phyloP scores from a whole-genome alignment of 2,888 invertebrate species.

The Rhingia campestris region DNA sequence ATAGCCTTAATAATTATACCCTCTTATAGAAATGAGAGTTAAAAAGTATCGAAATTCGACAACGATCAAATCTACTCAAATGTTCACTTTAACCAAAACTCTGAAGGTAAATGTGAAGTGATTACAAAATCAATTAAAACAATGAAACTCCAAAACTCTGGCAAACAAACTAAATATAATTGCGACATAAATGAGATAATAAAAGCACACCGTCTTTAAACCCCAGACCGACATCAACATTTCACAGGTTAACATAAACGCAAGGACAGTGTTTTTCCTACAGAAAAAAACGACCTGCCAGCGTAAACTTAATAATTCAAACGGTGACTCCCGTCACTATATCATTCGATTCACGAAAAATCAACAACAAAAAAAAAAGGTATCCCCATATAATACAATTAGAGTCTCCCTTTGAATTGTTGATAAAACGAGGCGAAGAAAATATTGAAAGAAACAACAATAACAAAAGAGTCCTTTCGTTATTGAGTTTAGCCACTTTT shows the following conservation, averaged over 20 bases:
- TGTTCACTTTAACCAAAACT: too few relatives aligned
- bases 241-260: background rate
- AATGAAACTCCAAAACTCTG: too few relatives aligned
- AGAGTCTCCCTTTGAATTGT: background rate
- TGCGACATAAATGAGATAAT: too few relatives aligned
- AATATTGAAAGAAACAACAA: background rate
- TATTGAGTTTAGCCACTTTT: slow-evolving; percentile 53
- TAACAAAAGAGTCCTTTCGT: slow-evolving; percentile 38
- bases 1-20: too few relatives aligned
- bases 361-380: slow-evolving; percentile 10
- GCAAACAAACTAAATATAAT: too few relatives aligned
- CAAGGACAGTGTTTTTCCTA: background rate
- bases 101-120: too few relatives aligned
- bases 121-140: too few relatives aligned
- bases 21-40: too few relatives aligned
- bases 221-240: too few relatives aligned
- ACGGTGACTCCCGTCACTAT: background rate
- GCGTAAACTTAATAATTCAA: background rate
- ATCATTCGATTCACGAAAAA: slow-evolving; percentile 21
- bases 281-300: background rate
- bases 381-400: slow-evolving; percentile 34
- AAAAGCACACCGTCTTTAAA: too few relatives aligned
- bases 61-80: too few relatives aligned
- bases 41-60: too few relatives aligned
- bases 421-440: background rate